phyloP scores from a whole-genome alignment of 2,888 invertebrate species.

The Eulithis prunata region DNA sequence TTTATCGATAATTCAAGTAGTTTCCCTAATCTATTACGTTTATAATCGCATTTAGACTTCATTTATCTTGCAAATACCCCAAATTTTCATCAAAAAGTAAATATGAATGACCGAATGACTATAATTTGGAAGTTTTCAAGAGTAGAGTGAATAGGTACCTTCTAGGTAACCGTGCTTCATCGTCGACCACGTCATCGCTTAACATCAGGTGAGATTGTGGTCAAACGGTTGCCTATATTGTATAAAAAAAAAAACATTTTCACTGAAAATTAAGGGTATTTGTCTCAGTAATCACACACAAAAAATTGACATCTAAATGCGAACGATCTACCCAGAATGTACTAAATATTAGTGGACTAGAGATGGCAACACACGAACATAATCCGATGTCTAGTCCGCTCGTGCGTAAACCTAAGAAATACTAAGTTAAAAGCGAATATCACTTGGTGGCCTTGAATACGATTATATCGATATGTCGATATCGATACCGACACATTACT shows the following conservation, averaged over 20 bases:
- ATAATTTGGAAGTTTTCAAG: too few species aligned
- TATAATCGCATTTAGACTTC: slow-evolving; percentile 6
- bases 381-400: slow-evolving; percentile 44
- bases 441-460: slow-evolving; percentile 53
- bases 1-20: slow-evolving; percentile 33
- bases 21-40: slow-evolving; percentile 5
- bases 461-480: slow-evolving; percentile 30
- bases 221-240: too few species aligned
- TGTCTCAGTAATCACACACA: too few species aligned
- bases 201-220: too few species aligned
- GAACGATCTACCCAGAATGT: slow-evolving; percentile 27
- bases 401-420: slow-evolving; percentile 45
- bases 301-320: slow-evolving; percentile 3
- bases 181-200: too few species aligned
- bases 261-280: too few species aligned
- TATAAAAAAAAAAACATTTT: too few species aligned
- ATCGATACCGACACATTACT: slow-evolving; percentile 8
- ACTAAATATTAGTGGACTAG: slow-evolving; percentile 42
- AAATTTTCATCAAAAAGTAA: too few species aligned
- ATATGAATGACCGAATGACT: too few species aligned
- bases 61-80: too few species aligned
- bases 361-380: slow-evolving; percentile 42
- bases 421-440: slow-evolving; percentile 62
- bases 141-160: too few species aligned
- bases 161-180: too few species aligned